These are phyloP conservation scores for Ellobius talpinus DNA, from an alignment of 2,113 vertebrate genomes.

Conservation along the genomic window DNA sequence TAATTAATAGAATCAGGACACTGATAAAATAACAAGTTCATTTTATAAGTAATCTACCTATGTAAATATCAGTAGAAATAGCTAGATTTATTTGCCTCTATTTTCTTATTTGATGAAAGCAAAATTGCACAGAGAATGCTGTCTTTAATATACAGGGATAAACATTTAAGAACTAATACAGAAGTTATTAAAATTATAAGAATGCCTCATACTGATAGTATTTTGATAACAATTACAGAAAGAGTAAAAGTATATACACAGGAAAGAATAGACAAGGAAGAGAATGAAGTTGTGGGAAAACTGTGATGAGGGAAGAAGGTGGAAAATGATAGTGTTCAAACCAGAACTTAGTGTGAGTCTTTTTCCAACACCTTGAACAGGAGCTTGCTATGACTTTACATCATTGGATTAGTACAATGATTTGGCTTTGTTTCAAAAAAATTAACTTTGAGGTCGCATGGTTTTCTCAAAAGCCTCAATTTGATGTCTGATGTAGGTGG, in stretches of 20 bases:
- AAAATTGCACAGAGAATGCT: background rate
- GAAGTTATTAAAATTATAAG: background rate
- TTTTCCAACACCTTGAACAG: background rate
- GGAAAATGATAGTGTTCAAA: too few species aligned
- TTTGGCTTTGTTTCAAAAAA: background rate
- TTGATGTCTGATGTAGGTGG: too few species aligned
- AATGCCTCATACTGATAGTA: background rate
- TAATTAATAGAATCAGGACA: background rate
- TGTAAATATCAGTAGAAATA: background rate
- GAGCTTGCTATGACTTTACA: too few species aligned
- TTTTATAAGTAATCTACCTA: background rate
- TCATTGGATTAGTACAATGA: background rate
- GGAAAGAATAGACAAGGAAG: background rate
- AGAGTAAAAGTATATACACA: background rate
- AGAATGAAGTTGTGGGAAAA: background rate
- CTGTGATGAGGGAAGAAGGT: rapidly evolving
- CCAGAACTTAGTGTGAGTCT: background rate
- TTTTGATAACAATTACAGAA: background rate
- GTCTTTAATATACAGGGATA: background rate
- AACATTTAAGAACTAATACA: background rate
- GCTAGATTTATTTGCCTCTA: background rate
- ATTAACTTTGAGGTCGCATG: background rate
- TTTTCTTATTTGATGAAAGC: background rate
- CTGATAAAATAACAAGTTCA: background rate
- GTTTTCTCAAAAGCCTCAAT: background rate